Conservation (phyloP, 2,888 invertebrate genomes). For the Halocaridina rubra region DNA sequence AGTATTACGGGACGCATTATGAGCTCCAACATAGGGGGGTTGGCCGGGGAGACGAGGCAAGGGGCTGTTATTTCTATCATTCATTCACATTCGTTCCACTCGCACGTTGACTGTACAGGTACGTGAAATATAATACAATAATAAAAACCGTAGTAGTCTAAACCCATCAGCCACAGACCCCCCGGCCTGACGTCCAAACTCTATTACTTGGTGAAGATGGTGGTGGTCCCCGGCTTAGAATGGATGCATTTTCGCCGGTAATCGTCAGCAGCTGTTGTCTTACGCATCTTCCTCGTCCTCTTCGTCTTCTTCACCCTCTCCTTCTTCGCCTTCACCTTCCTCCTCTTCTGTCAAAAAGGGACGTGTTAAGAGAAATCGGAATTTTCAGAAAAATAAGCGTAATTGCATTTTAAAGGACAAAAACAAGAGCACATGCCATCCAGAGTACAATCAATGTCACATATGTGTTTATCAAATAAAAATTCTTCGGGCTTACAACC, state of each 20-base stretch:
- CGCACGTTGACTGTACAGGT: constrained; percentile 59
- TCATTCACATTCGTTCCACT: constrained; percentile 35
- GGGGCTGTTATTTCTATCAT: constrained; percentile 31
- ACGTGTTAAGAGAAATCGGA: not conserved
- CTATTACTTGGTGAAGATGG: not conserved
- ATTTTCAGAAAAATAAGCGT: not conserved
- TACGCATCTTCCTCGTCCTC: constrained; percentile 51
- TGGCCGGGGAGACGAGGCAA: constrained; percentile 30
- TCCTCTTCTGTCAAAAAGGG: constrained; percentile 42
- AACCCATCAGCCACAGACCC: constrained; percentile 44
- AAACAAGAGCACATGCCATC: not conserved
- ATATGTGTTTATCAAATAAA: no score
- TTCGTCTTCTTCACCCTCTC: constrained; percentile 42
- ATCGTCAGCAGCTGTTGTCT: constrained; percentile 34
- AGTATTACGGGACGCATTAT: constrained; percentile 46
- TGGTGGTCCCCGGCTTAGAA: constrained; percentile 38
- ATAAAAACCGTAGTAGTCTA: constrained; percentile 51
- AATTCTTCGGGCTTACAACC: not conserved
- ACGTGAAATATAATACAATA: constrained; percentile 60
- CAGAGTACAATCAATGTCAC: no score
- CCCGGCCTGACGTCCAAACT: constrained; percentile 39
- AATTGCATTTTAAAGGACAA: not conserved
- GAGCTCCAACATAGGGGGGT: constrained; percentile 37
- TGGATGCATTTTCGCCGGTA: constrained; percentile 37
- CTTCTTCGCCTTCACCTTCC: constrained; percentile 51